phyloP scores from a whole-genome alignment of 2,797 vertebrate species.

The Acridotheres tristis region DNA sequence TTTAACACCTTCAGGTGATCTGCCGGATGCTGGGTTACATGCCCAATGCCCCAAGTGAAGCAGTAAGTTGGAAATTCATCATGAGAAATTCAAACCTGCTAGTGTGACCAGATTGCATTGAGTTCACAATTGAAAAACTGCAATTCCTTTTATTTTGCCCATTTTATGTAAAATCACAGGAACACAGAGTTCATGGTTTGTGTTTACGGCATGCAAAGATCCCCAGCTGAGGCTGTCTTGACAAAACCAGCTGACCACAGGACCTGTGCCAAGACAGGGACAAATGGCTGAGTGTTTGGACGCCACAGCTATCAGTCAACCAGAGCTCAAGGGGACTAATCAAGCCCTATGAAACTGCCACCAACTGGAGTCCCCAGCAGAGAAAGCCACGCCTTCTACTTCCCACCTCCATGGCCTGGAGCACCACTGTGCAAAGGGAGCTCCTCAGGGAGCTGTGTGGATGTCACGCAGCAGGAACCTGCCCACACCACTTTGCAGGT shows the following conservation, averaged over 20 bases:
- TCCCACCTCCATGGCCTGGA: neutral
- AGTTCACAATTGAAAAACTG: neutral
- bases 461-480: neutral
- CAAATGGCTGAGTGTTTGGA: neutral
- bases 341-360: neutral
- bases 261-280: neutral
- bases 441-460: neutral
- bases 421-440: accelerated
- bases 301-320: neutral
- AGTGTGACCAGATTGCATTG: accelerated
- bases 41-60: neutral
- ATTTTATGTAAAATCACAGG: neutral
- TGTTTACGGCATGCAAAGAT: neutral
- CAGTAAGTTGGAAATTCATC: neutral
- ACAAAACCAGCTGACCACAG: neutral
- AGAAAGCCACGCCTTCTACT: neutral
- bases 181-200: neutral
- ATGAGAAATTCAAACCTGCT: neutral
- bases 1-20: neutral
- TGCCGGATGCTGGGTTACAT: neutral
- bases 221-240: neutral
- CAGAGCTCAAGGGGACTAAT: neutral
- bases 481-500: accelerated
- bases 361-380: neutral
- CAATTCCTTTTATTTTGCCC: neutral